These are phyloP conservation scores for Pristionchus japonicus DNA, from an alignment of 2,888 invertebrate genomes.

Conservation along the genomic window DNA sequence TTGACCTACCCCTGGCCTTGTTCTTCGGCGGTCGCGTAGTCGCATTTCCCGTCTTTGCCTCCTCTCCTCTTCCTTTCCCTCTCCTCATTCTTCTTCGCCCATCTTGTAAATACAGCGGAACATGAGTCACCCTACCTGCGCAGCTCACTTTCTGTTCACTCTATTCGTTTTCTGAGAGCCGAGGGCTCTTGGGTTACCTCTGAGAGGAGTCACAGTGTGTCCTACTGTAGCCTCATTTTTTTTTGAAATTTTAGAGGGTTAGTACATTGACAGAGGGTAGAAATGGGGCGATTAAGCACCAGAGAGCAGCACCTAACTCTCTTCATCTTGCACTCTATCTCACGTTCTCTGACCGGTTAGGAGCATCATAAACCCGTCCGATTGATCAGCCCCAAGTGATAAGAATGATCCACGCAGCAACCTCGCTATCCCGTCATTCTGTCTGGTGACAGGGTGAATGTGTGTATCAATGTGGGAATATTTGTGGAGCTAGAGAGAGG, in stretches of 20 bases:
- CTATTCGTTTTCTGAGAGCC: neutral
- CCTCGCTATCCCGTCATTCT: neutral
- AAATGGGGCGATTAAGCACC: neutral
- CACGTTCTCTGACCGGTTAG: neutral
- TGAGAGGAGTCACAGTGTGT: neutral
- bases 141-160: neutral
- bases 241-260: neutral
- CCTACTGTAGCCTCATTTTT: neutral
- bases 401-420: neutral
- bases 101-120: constrained; percentile 18
- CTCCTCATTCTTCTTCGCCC: neutral
- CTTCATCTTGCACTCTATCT: neutral
- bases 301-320: neutral
- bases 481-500: neutral
- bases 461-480: neutral
- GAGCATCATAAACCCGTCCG: neutral
- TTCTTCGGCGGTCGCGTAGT: no score
- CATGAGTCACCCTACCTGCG: neutral
- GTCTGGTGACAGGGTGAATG: neutral
- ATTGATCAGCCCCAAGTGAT: neutral
- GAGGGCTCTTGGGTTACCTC: neutral
- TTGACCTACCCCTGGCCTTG: no score
- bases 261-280: neutral
- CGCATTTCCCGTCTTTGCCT: neutral
- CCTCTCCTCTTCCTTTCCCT: constrained; percentile 15